Evolutionary conservation across 1,140 invertebrate genomes (phyloP), one percentile per base, ranked within the genome.

Genomic region (Pogonognathellus flavescens): DNA sequence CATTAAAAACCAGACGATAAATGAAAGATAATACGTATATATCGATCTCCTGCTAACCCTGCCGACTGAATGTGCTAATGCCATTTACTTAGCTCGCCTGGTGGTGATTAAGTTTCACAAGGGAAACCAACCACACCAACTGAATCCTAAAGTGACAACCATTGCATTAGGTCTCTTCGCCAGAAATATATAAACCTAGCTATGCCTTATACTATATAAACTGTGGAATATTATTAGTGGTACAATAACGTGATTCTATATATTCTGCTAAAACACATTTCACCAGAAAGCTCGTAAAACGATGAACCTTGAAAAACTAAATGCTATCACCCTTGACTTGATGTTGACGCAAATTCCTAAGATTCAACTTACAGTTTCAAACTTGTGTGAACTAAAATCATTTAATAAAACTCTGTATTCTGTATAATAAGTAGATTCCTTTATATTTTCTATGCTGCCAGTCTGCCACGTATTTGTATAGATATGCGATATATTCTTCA

Each of bases 301-400:
- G 70, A 72, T 72, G 66, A 76, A 76, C 70, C 70, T 76, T 76
- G 70, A 76, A 76, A 70, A 76, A 31, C 16, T n/a, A 76, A 25
- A 14, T 31, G 62, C 60, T 66, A 20, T 66, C 62, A 66, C 62
- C 62, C 62, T 66, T 66, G 62, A 66, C 62, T 66, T 31, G 22
- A 66, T 25, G 62, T 66, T 9, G 14, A 2, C 20, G 62, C 62
- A 31, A 66, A 66, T 66, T 66, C 62, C 62, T 5, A 25, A 66
- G 25, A 76, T 18, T 76, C 7, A 76, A 31, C 22, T 41, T 41
- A 41, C 31, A 41, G n/a, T n/a, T n/a, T n/a, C n/a, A n/a, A n/a
- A 41, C 31, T 41, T 41, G 2, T 41, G 31, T 41, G 31, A 41
- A 41, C 31, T 41, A 41, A 41, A 41, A 41, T 41, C 1, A 41